Percentiles rank a stretch among this genome's conserved stretches.
Evolutionary conservation across 2,888 invertebrate species (phyloP).

Genomic region (Torymus tubicola): DNA sequence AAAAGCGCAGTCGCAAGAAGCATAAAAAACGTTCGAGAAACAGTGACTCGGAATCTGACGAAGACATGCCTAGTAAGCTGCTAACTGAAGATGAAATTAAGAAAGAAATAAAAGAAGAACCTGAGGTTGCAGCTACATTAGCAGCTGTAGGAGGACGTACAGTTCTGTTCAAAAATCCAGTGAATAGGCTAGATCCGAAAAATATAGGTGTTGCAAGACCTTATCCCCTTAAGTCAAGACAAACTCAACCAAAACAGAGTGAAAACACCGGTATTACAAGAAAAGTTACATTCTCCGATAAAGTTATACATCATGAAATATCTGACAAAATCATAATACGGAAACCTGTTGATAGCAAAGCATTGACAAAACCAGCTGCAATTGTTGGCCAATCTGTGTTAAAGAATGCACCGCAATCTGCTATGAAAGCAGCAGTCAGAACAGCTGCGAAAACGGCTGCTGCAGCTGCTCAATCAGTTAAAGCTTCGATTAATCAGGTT

Average conservation of each 20-base stretch:
- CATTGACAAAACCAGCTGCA: slow-evolving; percentile 22
- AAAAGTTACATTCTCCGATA: slow-evolving; percentile 56
- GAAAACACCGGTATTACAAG: not conserved
- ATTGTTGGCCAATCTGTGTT: slow-evolving; percentile 39
- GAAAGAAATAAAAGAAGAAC: slow-evolving; percentile 62
- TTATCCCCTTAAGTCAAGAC: slow-evolving; percentile 62
- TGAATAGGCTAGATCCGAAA: not conserved
- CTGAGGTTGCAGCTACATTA: slow-evolving; percentile 56
- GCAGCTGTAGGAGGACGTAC: slow-evolving; percentile 53
- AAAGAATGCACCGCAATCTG: slow-evolving; percentile 22
- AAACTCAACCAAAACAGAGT: slow-evolving; percentile 67
- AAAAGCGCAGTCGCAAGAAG: slow-evolving; percentile 55
- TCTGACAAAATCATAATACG: slow-evolving; percentile 33
- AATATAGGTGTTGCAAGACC: slow-evolving; percentile 30
- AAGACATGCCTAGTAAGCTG: slow-evolving; percentile 53
- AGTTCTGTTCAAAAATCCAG: slow-evolving; percentile 45
- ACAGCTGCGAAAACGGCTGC: slow-evolving; percentile 37
- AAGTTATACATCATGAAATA: slow-evolving; percentile 55
- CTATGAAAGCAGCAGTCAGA: slow-evolving; percentile 23
- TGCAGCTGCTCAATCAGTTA: slow-evolving; percentile 32
- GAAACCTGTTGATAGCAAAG: slow-evolving; percentile 33
- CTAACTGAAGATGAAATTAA: slow-evolving; percentile 68
- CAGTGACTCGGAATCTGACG: slow-evolving; percentile 56
- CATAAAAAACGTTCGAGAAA: slow-evolving; percentile 53
- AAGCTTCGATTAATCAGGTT: too few species aligned